These are phyloP conservation scores for Seriola dumerili DNA, from an alignment of 2,113 vertebrate species.

Conservation along the genomic window DNA sequence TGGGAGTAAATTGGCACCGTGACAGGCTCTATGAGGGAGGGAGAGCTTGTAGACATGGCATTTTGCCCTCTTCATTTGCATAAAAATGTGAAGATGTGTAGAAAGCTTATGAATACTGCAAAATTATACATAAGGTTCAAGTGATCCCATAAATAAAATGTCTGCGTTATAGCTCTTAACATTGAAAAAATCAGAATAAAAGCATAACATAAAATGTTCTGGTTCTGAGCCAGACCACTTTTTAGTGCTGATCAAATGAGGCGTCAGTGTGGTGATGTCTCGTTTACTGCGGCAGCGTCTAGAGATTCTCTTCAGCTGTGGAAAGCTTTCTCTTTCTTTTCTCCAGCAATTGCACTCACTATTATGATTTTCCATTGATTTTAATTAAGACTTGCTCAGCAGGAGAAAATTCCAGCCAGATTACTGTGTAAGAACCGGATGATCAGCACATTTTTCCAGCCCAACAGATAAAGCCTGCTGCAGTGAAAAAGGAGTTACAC, in stretches of 20 bases:
- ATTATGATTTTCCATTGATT: slow-evolving; percentile 88
- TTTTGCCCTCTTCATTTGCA: slow-evolving; percentile 29
- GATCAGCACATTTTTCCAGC: slow-evolving; percentile 87
- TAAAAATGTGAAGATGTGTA: slow-evolving; percentile 23
- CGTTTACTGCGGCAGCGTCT: slow-evolving; percentile 37
- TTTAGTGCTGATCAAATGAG: background rate
- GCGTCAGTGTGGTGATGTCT: background rate
- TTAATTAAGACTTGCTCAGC: slow-evolving; percentile 89
- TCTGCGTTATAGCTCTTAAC: background rate
- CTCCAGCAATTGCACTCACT: slow-evolving; percentile 74
- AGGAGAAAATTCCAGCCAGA: slow-evolving; percentile 87
- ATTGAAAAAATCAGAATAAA: background rate
- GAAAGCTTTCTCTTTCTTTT: slow-evolving; percentile 70
- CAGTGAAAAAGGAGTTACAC: slow-evolving; percentile 77
- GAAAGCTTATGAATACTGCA: background rate
- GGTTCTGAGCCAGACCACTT: background rate
- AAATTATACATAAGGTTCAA: background rate
- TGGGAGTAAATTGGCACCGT: slow-evolving; percentile 15
- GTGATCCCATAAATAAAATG: background rate
- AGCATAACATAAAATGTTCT: background rate
- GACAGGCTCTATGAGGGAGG: background rate
- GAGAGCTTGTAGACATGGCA: slow-evolving; percentile 1
- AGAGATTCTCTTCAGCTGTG: slow-evolving; percentile 61
- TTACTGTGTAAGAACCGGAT: slow-evolving; percentile 85
- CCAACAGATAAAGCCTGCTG: slow-evolving; percentile 82